Conservation (phyloP, 1,140 invertebrate genomes). For the Pseudomyrmex dendroicus region DNA sequence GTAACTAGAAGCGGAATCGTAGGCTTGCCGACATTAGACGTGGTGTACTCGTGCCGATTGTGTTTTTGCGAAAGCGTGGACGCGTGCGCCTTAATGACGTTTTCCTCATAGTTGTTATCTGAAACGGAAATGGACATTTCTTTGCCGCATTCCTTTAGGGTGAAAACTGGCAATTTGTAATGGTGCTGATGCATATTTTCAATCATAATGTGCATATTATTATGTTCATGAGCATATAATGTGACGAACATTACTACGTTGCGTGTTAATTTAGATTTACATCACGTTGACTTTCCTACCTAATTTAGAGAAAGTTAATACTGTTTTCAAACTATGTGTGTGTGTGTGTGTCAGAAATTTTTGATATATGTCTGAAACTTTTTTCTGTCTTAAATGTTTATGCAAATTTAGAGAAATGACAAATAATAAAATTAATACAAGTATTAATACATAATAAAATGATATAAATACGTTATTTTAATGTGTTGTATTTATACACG, state of each 20-base stretch:
- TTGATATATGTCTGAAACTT: too few relatives aligned
- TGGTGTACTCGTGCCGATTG: slow-evolving; percentile 50
- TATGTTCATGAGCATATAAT: slow-evolving; percentile 2
- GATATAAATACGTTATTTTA: too few relatives aligned
- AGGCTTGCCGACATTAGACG: slow-evolving; percentile 11
- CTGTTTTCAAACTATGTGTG: not conserved
- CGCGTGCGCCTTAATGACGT: not conserved
- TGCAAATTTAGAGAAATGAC: too few relatives aligned
- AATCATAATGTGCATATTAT: slow-evolving; percentile 17
- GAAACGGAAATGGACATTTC: slow-evolving; percentile 18
- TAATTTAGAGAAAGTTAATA: slow-evolving; percentile 33
- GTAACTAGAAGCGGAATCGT: not conserved
- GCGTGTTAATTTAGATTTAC: slow-evolving; percentile 14
- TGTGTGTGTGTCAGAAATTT: too few relatives aligned
- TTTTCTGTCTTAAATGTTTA: too few relatives aligned
- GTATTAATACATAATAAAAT: too few relatives aligned
- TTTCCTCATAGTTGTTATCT: slow-evolving; percentile 63
- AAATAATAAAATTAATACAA: too few relatives aligned
- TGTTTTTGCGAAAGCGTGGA: slow-evolving; percentile 14
- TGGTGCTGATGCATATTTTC: slow-evolving; percentile 25
- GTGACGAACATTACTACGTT: not conserved
- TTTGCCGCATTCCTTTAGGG: slow-evolving; percentile 15
- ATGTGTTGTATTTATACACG: too few relatives aligned
- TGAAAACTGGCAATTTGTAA: slow-evolving; percentile 42
- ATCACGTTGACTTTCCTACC: not conserved